Evolutionary conservation across 2,888 invertebrate species (phyloP).

Genomic region (Apodemia zela): DNA sequence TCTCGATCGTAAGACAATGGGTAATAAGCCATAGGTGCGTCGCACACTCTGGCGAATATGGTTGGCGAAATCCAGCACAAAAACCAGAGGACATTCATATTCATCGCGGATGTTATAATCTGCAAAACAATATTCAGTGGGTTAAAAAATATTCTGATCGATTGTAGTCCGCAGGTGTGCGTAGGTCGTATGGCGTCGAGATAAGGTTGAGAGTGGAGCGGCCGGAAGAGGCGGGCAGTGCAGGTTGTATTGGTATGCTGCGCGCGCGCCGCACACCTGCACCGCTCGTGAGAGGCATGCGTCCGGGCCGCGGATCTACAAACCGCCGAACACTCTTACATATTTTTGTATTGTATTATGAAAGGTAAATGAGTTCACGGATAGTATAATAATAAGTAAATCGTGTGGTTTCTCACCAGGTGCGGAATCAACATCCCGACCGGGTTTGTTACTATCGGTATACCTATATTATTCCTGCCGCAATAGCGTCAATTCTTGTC

Average conservation of each 20-base stretch:
- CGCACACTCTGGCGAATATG: not conserved
- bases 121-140: constrained; percentile 44
- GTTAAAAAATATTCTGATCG: constrained; percentile 43
- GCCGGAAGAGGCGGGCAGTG: constrained; percentile 9
- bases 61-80: constrained; percentile 21
- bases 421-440: no score
- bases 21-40: not conserved
- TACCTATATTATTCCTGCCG: no score
- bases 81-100: constrained; percentile 41
- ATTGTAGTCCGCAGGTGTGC: constrained; percentile 28
- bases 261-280: constrained; percentile 65
- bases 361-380: no score
- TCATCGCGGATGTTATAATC: constrained; percentile 50
- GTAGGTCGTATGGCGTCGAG: rapidly evolving
- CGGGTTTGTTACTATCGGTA: no score
- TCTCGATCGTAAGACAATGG: not conserved
- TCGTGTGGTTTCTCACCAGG: no score
- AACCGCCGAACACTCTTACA: no score
- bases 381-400: no score
- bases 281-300: constrained; percentile 48
- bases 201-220: constrained; percentile 30
- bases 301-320: constrained; percentile 17
- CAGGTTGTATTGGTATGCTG: constrained; percentile 45
- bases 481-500: no score
- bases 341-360: no score